These are phyloP conservation scores for Calcarius lapponicus DNA, from an alignment of 2,797 vertebrate genomes.

Conservation along the genomic window DNA sequence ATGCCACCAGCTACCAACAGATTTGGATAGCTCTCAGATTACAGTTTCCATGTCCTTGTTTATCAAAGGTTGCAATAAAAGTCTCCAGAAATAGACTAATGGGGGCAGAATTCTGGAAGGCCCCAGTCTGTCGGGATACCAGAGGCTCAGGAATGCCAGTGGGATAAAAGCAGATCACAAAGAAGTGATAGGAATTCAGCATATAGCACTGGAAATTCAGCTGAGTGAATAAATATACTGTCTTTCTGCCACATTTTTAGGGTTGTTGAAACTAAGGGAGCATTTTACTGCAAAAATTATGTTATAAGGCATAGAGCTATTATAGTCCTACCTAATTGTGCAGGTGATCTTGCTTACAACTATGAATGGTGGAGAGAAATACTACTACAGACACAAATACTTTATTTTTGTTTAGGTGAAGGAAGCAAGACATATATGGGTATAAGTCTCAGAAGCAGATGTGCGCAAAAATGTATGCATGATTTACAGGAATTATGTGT, in stretches of 20 bases:
- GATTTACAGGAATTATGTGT: neutral
- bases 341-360: neutral
- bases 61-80: slow-evolving; percentile 17
- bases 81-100: slow-evolving; percentile 19
- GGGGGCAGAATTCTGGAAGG: neutral
- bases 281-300: neutral
- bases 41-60: neutral
- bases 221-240: neutral
- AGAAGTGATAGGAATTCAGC: neutral
- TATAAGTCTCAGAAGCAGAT: slow-evolving; percentile 12
- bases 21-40: neutral
- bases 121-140: neutral
- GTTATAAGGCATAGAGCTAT: neutral
- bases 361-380: neutral
- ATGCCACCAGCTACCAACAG: neutral
- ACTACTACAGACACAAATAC: neutral
- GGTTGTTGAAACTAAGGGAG: neutral
- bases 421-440: neutral
- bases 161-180: neutral
- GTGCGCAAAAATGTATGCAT: neutral
- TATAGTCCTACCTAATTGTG: neutral
- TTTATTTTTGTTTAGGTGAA: neutral
- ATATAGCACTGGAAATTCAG: neutral
- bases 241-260: neutral
- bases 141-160: neutral